Base-by-base conservation (phyloP, 2,888 invertebrate species). In the Chrysodeixis includens region DNA sequence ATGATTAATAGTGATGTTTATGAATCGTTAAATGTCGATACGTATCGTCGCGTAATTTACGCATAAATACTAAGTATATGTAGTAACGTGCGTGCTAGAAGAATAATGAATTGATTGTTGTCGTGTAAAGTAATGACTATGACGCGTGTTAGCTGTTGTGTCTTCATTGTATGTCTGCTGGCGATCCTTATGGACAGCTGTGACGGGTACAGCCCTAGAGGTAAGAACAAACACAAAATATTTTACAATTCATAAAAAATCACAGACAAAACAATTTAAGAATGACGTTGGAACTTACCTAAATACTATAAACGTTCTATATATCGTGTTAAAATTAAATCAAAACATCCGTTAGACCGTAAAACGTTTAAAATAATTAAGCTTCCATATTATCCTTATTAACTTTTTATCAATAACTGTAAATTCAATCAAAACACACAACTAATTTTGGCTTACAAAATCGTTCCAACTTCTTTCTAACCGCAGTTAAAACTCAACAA, bases 121-220 rank as follows among this genome's bases (percentile, higher is more conserved):
- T 72, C 77, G 83, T 78, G 78, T 66, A 67, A 61, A 70, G 52
- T 70, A 69, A 85, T 85, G 84, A 76, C 68, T 65, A 79, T 81
- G 73, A 78, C 71, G 78, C 78, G 79, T 76, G 71, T 70, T 68
- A 68, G 68, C 66, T 76, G 69, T 74, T 77, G 82, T 81, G 83
- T 83, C 65, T 79, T 83, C 80, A 84, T 88, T 81, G 83, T 89
- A 66, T 70, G 88, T 59, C 64, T 74, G 56, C 72, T 86, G 72
- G 79, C 82, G 49, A 78, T 86, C 66, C 66, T 87, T 71, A 81
- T 88, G 83, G 87, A 81, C 86, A 73, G 10, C 53, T 78, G 81
- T 66, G 86, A 83, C 66, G 89, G 88, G 44, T 94, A 94, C 68
- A 94, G 94, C 81, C 89, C 91, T 8, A 89, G 94, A 87, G 94